Conservation (phyloP, 1,140 invertebrate species). For the Eumeta japonica region DNA sequence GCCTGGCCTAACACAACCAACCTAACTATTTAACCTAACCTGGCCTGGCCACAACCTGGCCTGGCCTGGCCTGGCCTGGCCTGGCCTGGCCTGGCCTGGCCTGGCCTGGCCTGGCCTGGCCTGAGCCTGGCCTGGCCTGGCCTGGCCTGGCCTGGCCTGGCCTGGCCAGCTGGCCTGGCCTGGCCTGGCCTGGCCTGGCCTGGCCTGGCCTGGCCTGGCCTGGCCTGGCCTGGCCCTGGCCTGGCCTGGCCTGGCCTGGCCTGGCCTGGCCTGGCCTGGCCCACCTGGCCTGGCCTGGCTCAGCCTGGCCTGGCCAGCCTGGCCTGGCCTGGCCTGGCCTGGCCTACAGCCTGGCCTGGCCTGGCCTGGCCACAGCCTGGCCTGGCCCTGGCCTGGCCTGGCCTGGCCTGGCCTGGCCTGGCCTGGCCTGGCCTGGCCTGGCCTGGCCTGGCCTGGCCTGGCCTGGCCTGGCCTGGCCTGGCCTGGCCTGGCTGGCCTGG, state of each 20-base stretch:
- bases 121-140: not conserved
- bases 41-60: slow-evolving; percentile 1
- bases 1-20: not conserved
- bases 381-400: too few species aligned
- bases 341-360: too few species aligned
- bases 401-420: slow-evolving; percentile 1
- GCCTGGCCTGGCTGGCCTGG: too few species aligned
- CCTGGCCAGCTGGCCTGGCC: not conserved
- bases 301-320: slow-evolving; percentile 1
- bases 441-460: slow-evolving; percentile 1
- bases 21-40: slow-evolving; percentile 13
- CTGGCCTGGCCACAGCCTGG: too few species aligned
- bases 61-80: slow-evolving; percentile 1
- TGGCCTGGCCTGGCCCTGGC: too few species aligned
- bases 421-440: slow-evolving; percentile 1
- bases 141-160: slow-evolving; percentile 1
- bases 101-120: slow-evolving; percentile 1
- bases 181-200: not conserved
- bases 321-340: too few species aligned
- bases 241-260: slow-evolving; percentile 12
- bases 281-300: slow-evolving; percentile 1
- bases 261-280: not conserved
- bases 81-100: slow-evolving; percentile 1
- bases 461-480: slow-evolving; percentile 1
- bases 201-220: slow-evolving; percentile 3